phyloP scores from a whole-genome alignment of 2,113 vertebrate genomes.

The Sorex fumeus region DNA sequence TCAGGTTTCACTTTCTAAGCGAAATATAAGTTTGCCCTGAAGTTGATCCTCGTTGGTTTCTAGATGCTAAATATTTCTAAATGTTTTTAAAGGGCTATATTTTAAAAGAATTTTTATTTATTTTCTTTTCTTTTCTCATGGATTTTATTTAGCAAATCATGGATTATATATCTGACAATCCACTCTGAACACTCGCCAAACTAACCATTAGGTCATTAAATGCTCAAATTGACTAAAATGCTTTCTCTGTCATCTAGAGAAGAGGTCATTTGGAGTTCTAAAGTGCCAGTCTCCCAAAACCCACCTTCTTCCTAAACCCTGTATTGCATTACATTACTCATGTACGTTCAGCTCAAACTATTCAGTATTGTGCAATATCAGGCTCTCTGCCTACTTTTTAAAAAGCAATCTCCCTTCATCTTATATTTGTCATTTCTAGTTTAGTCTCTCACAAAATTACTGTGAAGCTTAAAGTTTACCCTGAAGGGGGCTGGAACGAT shows the following conservation, averaged over 20 bases:
- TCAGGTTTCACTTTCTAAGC: conserved; percentile 36
- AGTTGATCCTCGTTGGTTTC: conserved; percentile 50
- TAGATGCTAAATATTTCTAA: conserved; percentile 50
- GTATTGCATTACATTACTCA: neutral
- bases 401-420: neutral
- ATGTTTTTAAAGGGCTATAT: conserved; percentile 38
- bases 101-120: conserved; percentile 30
- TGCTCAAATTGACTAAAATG: neutral
- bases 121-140: conserved; percentile 43
- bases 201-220: neutral
- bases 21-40: conserved; percentile 36
- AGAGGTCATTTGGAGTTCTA: neutral
- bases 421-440: conserved; percentile 37
- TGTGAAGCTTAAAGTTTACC: conserved; percentile 48
- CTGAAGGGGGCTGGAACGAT: too few relatives aligned
- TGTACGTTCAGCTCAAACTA: neutral
- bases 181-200: conserved; percentile 12
- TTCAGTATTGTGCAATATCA: neutral
- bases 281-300: conserved; percentile 6
- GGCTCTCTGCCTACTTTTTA: conserved; percentile 8
- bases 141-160: conserved; percentile 6
- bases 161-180: neutral
- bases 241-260: neutral
- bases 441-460: conserved; percentile 50
- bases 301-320: conserved; percentile 10